Evolutionary conservation across 2,113 vertebrate species (phyloP).

Genomic region (Willisornis vidua): DNA sequence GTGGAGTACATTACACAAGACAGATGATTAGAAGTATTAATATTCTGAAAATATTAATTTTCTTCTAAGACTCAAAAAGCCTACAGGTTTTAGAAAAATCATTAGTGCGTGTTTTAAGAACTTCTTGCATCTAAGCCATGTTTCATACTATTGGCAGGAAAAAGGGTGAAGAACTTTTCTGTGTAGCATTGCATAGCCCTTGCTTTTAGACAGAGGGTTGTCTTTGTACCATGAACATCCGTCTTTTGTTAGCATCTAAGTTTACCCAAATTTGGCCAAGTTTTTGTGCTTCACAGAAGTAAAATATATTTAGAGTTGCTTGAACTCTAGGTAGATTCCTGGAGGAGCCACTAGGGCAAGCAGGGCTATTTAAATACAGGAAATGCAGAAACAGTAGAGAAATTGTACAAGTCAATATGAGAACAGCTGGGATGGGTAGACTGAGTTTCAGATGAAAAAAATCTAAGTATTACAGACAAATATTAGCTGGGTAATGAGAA

Average conservation of each 20-base stretch:
- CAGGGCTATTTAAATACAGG: background rate
- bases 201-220: background rate
- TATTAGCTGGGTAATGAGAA: background rate
- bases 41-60: background rate
- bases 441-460: background rate
- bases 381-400: background rate
- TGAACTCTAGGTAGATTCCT: background rate
- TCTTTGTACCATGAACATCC: background rate
- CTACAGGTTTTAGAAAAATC: background rate
- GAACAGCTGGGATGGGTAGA: background rate
- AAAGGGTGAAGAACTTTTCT: background rate
- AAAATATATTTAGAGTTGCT: background rate
- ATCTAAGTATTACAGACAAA: background rate
- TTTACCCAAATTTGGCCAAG: background rate
- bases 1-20: background rate
- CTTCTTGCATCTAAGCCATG: background rate
- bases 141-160: background rate
- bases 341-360: background rate
- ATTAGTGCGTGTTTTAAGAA: background rate
- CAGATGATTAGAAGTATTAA: background rate
- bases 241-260: background rate
- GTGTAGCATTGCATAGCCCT: background rate
- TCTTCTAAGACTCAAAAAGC: background rate
- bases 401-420: background rate
- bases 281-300: background rate